Evolutionary conservation across 2,797 vertebrate genomes (phyloP).

Genomic region (Sitta carolinensis): DNA sequence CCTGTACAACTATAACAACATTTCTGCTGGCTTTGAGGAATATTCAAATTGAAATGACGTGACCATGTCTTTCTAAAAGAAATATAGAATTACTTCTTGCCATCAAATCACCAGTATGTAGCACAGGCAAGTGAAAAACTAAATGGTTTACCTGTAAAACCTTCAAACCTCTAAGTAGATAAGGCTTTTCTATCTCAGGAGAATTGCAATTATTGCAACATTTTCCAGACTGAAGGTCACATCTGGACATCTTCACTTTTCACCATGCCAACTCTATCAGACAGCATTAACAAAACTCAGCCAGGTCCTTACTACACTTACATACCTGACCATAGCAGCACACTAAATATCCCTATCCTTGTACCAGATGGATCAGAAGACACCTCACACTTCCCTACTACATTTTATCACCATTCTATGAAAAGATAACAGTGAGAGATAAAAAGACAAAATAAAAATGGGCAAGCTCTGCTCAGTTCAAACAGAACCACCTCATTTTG

Average conservation of each 20-base stretch:
- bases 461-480: background rate
- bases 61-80: background rate
- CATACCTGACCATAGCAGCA: background rate
- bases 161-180: constrained; percentile 6
- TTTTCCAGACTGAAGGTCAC: constrained; percentile 42
- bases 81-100: background rate
- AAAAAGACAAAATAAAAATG: background rate
- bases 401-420: background rate
- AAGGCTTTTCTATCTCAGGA: constrained; percentile 4
- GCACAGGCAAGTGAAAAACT: background rate
- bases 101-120: background rate
- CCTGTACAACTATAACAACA: background rate
- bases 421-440: background rate
- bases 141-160: background rate
- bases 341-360: background rate
- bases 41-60: background rate
- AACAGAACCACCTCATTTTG: background rate
- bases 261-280: background rate
- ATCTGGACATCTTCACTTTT: constrained; percentile 10
- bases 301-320: background rate
- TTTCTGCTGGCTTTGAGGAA: background rate
- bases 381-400: background rate
- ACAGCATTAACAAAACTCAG: background rate
- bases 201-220: background rate
- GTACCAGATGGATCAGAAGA: accelerated